These are phyloP conservation scores for Abrostola triplasia DNA, from an alignment of 2,888 invertebrate genomes.

Conservation along the genomic window DNA sequence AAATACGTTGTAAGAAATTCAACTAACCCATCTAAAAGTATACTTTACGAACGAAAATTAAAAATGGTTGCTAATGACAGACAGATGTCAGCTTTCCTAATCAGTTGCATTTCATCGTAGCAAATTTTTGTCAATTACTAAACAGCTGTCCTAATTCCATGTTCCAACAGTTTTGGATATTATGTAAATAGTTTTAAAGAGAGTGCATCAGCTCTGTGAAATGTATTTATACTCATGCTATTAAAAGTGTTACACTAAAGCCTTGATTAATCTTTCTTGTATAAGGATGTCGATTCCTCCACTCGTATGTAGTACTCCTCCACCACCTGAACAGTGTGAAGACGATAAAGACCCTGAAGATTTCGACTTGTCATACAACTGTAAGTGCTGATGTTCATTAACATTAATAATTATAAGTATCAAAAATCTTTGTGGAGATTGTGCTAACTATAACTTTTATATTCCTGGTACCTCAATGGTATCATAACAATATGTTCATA, in stretches of 20 bases:
- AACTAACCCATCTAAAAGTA: neutral
- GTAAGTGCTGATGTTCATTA: slow-evolving; percentile 68
- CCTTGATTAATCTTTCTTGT: slow-evolving; percentile 56
- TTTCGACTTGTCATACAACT: slow-evolving; percentile 80
- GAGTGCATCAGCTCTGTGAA: slow-evolving; percentile 31
- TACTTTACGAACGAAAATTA: slow-evolving; percentile 38
- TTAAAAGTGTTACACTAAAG: slow-evolving; percentile 52
- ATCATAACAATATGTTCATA: slow-evolving; percentile 20
- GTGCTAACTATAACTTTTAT: neutral
- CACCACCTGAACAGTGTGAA: slow-evolving; percentile 90
- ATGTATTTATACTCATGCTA: slow-evolving; percentile 43
- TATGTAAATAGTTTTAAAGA: slow-evolving; percentile 37
- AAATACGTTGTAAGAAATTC: neutral
- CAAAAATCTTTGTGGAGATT: too few species aligned
- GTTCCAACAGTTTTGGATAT: slow-evolving; percentile 32
- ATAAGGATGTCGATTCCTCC: slow-evolving; percentile 90
- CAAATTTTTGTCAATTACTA: slow-evolving; percentile 77
- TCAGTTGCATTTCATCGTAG: slow-evolving; percentile 63
- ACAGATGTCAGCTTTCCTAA: slow-evolving; percentile 55
- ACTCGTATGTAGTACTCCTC: slow-evolving; percentile 90
- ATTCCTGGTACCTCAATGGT: slow-evolving; percentile 13
- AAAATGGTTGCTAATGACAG: slow-evolving; percentile 51
- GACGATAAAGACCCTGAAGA: slow-evolving; percentile 89
- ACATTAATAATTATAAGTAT: neutral
- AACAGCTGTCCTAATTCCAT: slow-evolving; percentile 80